Conservation (phyloP, 1,140 invertebrate genomes). For the Drosophila simulans region DNA sequence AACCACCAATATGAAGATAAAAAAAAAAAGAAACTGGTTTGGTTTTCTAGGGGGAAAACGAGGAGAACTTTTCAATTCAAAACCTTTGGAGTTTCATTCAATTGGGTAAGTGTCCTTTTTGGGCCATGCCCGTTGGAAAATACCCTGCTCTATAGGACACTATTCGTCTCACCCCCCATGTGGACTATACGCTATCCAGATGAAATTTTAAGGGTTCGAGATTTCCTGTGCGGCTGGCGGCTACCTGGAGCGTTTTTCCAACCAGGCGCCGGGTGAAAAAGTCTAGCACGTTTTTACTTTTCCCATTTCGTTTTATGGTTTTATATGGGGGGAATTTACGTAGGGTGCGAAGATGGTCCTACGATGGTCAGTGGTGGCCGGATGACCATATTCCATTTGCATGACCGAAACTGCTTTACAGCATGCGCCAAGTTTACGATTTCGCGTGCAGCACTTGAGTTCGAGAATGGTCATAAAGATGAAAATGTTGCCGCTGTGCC, state of each 20-base stretch:
- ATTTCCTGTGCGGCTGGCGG: not conserved
- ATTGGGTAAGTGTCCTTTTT: not conserved
- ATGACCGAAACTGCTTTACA: conserved; percentile 54
- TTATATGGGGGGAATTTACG: conserved; percentile 22
- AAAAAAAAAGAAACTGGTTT: not conserved
- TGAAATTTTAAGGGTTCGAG: not conserved
- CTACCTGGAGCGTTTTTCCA: conserved; percentile 27
- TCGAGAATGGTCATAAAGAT: conserved; percentile 60
- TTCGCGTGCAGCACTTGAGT: conserved; percentile 59
- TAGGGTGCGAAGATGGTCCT: not conserved
- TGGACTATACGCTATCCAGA: conserved; percentile 10
- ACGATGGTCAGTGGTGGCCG: not conserved
- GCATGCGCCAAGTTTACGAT: conserved; percentile 76
- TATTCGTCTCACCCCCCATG: conserved; percentile 1
- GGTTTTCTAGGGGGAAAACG: not conserved
- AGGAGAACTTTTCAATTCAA: not conserved
- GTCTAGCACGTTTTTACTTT: conserved; percentile 8
- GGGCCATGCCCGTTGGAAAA: not conserved
- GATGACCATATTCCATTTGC: not conserved
- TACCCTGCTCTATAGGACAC: not conserved
- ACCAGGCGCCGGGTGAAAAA: conserved; percentile 23
- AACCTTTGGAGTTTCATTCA: not conserved
- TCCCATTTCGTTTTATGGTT: conserved; percentile 1
- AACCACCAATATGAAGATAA: not conserved
- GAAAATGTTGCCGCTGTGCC: conserved; percentile 46